phyloP scores from a whole-genome alignment of 1,140 invertebrate genomes.

The Trichonephila inaurata region DNA sequence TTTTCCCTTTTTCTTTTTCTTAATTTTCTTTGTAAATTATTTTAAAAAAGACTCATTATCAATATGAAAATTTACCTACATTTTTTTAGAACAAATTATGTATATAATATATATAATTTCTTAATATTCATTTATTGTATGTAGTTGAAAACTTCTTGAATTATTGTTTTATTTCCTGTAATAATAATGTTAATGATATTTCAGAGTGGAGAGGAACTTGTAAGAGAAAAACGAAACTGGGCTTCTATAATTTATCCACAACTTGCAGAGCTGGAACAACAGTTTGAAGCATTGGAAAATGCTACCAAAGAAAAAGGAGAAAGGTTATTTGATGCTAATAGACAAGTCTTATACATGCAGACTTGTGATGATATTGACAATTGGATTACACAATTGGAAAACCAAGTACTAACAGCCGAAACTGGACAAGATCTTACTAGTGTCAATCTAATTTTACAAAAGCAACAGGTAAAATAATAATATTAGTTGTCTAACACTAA shows the following conservation, averaged over 20 bases:
- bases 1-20: too few relatives aligned
- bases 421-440: constrained; percentile 97
- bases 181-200: background rate
- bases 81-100: background rate
- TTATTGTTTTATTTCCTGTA: too few relatives aligned
- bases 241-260: constrained; percentile 94
- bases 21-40: too few relatives aligned
- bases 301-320: constrained; percentile 99
- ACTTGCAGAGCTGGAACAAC: constrained; percentile 92
- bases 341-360: constrained; percentile 97
- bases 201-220: constrained; percentile 90
- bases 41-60: too few relatives aligned
- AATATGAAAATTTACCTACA: too few relatives aligned
- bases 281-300: constrained; percentile 95
- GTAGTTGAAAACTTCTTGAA: too few relatives aligned
- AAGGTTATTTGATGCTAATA: constrained; percentile 98
- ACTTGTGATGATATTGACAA: constrained; percentile 98
- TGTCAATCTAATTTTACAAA: constrained; percentile 99
- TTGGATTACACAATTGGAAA: constrained; percentile 99
- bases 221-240: constrained; percentile 96
- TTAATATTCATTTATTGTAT: too few relatives aligned
- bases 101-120: too few relatives aligned
- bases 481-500: too few relatives aligned
- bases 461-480: constrained; percentile 88
- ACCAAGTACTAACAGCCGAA: constrained; percentile 97